Evolutionary conservation across 2,888 invertebrate genomes (phyloP).

Genomic region (Polymixis lichenea): DNA sequence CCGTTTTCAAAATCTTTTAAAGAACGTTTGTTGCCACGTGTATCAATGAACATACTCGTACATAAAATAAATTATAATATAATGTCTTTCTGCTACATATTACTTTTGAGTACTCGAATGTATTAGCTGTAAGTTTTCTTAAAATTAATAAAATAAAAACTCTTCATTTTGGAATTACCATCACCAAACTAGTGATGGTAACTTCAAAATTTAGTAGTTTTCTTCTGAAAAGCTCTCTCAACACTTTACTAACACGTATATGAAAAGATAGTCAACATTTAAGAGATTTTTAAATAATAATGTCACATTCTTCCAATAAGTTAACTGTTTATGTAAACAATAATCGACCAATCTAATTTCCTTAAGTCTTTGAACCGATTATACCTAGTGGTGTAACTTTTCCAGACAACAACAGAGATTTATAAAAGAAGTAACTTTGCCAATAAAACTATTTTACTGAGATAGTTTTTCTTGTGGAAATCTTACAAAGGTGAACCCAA

Average conservation of each 20-base stretch:
- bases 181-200: too few relatives aligned
- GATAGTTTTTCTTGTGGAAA: neutral
- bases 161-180: too few relatives aligned
- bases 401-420: constrained; percentile 12
- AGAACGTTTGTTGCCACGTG: neutral
- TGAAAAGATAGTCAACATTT: neutral
- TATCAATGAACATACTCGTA: neutral
- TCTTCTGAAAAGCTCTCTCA: neutral
- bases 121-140: too few relatives aligned
- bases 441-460: constrained; percentile 1
- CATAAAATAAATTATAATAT: too few relatives aligned
- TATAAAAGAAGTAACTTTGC: neutral
- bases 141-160: too few relatives aligned
- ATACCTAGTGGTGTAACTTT: neutral
- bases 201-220: neutral
- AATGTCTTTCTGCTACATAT: too few relatives aligned
- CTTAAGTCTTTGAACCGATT: neutral
- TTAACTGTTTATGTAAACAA: constrained; percentile 11
- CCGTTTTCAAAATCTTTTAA: neutral
- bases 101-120: too few relatives aligned
- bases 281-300: neutral
- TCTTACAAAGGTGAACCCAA: too few relatives aligned
- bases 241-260: neutral
- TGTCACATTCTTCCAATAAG: neutral
- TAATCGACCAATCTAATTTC: neutral